These are phyloP conservation scores for Egretta garzetta DNA, from an alignment of 2,113 vertebrate genomes.

Conservation along the genomic window DNA sequence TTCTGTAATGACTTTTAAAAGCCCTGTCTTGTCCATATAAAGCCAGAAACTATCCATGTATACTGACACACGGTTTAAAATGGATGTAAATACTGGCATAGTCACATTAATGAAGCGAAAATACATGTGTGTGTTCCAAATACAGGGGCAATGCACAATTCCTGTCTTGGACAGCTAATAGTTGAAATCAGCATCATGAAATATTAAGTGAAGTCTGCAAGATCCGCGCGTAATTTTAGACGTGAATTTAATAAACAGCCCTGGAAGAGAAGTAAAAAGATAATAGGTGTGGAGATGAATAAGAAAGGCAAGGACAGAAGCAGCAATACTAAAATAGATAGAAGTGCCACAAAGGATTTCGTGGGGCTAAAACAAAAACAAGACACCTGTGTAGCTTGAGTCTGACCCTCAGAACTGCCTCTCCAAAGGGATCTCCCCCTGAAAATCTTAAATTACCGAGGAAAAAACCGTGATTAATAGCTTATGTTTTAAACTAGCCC, in stretches of 20 bases:
- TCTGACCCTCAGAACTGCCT: not conserved
- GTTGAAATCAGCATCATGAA: not conserved
- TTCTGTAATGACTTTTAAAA: not conserved
- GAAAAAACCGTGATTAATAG: fast-evolving
- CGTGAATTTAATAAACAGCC: not conserved
- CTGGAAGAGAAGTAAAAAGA: not conserved
- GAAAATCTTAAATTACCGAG: not conserved
- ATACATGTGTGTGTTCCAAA: not conserved
- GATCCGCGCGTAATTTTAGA: not conserved
- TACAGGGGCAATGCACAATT: not conserved
- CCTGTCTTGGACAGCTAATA: not conserved
- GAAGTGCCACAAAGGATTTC: not conserved
- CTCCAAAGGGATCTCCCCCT: not conserved
- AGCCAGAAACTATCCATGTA: not conserved
- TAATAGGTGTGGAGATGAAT: not conserved
- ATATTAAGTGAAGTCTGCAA: not conserved
- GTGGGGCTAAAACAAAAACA: not conserved
- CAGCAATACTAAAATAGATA: not conserved
- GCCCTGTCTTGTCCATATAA: not conserved
- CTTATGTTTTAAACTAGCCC: not conserved
- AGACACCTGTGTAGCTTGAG: not conserved
- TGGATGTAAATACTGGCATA: not conserved
- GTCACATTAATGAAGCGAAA: not conserved
- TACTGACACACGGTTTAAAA: not conserved
- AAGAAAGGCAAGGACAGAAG: not conserved